These are phyloP conservation scores for Taxidea taxus DNA, from an alignment of 2,113 vertebrate species.

Conservation along the genomic window DNA sequence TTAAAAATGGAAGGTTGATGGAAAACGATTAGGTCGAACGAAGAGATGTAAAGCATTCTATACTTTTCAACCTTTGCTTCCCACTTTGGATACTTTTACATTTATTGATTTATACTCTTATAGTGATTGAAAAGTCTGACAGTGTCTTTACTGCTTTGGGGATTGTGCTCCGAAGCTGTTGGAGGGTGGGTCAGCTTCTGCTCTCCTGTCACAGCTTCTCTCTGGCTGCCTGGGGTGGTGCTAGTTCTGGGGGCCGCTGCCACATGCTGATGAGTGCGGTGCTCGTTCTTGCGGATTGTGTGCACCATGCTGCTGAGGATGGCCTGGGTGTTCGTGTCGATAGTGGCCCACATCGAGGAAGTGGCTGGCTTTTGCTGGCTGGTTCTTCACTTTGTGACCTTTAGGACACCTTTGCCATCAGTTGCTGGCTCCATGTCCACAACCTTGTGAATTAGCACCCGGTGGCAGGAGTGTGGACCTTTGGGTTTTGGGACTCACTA, in stretches of 20 bases:
- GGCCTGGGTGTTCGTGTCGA: constrained; percentile 86
- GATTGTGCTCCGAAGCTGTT: constrained; percentile 81
- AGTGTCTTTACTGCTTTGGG: not conserved
- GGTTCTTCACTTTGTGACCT: constrained; percentile 83
- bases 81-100: not conserved
- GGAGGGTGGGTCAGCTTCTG: constrained; percentile 76
- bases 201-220: constrained; percentile 86
- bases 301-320: constrained; percentile 85
- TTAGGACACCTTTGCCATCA: constrained; percentile 84
- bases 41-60: not conserved
- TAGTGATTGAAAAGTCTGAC: not conserved
- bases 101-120: not conserved
- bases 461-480: constrained; percentile 87
- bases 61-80: not conserved
- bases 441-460: constrained; percentile 87
- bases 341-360: constrained; percentile 83
- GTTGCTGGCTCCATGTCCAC: constrained; percentile 85
- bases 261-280: constrained; percentile 85
- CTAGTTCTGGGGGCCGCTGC: constrained; percentile 85
- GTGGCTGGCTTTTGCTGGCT: constrained; percentile 84
- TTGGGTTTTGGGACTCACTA: constrained; percentile 86
- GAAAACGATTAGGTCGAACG: not conserved
- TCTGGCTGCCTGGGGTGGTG: constrained; percentile 86
- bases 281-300: constrained; percentile 86
- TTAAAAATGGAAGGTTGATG: not conserved